These are phyloP conservation scores for Pheosia gnoma DNA, from an alignment of 2,888 invertebrate genomes.

Conservation along the genomic window DNA sequence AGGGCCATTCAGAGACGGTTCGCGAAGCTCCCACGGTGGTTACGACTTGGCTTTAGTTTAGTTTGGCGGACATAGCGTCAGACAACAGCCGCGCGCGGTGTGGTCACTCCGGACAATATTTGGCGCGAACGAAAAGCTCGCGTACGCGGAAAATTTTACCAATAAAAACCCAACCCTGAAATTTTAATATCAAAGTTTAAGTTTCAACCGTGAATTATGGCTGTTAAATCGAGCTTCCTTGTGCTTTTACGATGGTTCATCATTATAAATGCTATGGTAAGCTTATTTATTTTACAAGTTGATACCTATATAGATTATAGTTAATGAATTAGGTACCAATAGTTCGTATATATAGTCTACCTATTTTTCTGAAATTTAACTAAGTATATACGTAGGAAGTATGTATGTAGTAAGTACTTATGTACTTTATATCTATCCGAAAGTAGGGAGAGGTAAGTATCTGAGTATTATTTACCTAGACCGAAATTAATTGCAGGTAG, in stretches of 20 bases:
- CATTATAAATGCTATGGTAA: constrained; percentile 69
- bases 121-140: constrained; percentile 70
- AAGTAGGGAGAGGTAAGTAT: too few species aligned
- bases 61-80: constrained; percentile 79
- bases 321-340: neutral
- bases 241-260: constrained; percentile 64
- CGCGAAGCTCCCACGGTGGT: constrained; percentile 79
- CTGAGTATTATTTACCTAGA: too few species aligned
- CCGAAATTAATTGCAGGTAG: too few species aligned
- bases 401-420: too few species aligned
- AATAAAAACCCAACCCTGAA: constrained; percentile 27
- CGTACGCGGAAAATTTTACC: constrained; percentile 45
- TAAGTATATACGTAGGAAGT: too few species aligned
- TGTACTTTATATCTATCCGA: too few species aligned
- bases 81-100: constrained; percentile 63
- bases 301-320: constrained; percentile 14
- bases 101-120: constrained; percentile 48
- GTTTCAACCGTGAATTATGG: constrained; percentile 68
- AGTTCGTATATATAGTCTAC: neutral
- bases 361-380: too few species aligned
- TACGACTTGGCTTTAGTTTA: constrained; percentile 58
- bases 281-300: constrained; percentile 40
- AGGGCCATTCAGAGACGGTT: constrained; percentile 80
- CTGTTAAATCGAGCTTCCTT: constrained; percentile 48
- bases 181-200: constrained; percentile 53